Evolutionary conservation across 2,888 invertebrate genomes (phyloP).

Genomic region (Apodemia mormo): DNA sequence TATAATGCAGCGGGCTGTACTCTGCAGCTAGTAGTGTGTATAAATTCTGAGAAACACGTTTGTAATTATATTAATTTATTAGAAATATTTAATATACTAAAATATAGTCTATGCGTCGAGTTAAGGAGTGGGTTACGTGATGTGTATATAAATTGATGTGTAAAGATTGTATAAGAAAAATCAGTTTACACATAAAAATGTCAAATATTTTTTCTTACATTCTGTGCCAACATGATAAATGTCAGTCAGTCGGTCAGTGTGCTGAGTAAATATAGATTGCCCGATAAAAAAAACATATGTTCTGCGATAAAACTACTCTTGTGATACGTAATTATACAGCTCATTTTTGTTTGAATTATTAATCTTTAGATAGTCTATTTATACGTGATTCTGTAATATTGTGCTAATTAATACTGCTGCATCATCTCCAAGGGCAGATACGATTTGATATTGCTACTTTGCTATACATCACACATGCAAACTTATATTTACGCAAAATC

Average conservation of each 20-base stretch:
- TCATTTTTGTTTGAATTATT: not conserved
- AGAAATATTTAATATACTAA: too few species aligned
- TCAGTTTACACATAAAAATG: conserved; percentile 31
- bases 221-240: conserved; percentile 35
- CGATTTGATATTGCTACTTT: too few species aligned
- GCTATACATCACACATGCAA: too few species aligned
- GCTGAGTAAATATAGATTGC: conserved; percentile 37
- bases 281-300: conserved; percentile 29
- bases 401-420: not conserved
- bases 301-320: conserved; percentile 21
- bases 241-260: conserved; percentile 43
- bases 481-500: too few species aligned
- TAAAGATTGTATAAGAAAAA: conserved; percentile 1
- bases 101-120: too few species aligned
- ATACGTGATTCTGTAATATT: not conserved
- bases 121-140: too few species aligned
- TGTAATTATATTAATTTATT: too few species aligned
- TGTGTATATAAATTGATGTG: not conserved
- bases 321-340: not conserved
- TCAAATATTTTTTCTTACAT: conserved; percentile 31
- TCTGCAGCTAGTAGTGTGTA: too few species aligned
- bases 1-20: too few species aligned
- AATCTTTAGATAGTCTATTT: not conserved
- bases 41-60: too few species aligned
- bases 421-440: not conserved